Conservation (phyloP, 2,888 invertebrate species). For the Acrocera orbiculus region DNA sequence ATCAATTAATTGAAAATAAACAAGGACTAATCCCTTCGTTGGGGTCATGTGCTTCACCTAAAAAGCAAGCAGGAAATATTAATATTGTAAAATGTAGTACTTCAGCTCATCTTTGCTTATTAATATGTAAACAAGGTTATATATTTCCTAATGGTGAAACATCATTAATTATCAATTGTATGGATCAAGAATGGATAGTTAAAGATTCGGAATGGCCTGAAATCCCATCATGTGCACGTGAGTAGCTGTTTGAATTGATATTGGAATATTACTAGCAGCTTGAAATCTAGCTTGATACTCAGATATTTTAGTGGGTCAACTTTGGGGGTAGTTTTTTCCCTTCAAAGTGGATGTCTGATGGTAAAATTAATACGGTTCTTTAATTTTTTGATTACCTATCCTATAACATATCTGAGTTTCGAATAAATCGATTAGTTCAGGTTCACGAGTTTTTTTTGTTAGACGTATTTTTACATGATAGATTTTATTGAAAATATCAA, state of each 20-base stretch:
- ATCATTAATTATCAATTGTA: slow-evolving; percentile 33
- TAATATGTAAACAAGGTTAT: slow-evolving; percentile 32
- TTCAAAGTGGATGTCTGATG: too few species aligned
- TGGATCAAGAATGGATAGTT: slow-evolving; percentile 34
- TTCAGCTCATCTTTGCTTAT: slow-evolving; percentile 28
- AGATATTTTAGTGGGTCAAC: too few species aligned
- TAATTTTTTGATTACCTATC: too few species aligned
- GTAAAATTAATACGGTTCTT: too few species aligned
- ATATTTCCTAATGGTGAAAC: slow-evolving; percentile 37
- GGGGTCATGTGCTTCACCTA: slow-evolving; percentile 1
- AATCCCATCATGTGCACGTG: slow-evolving; percentile 47
- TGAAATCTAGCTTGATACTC: too few species aligned
- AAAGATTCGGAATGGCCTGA: slow-evolving; percentile 29
- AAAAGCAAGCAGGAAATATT: slow-evolving; percentile 1
- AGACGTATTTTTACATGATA: too few species aligned
- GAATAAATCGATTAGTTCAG: too few species aligned
- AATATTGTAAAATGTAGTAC: slow-evolving; percentile 5
- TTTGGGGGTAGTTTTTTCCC: too few species aligned
- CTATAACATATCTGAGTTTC: too few species aligned
- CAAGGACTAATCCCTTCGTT: slow-evolving; percentile 2
- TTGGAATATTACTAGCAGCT: background rate
- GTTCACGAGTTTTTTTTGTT: too few species aligned
- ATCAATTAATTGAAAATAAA: too few species aligned
- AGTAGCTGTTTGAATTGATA: slow-evolving; percentile 14
- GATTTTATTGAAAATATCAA: too few species aligned